These are phyloP conservation scores for Oncorhynchus masou DNA, from an alignment of 2,113 vertebrate species.

Conservation along the genomic window DNA sequence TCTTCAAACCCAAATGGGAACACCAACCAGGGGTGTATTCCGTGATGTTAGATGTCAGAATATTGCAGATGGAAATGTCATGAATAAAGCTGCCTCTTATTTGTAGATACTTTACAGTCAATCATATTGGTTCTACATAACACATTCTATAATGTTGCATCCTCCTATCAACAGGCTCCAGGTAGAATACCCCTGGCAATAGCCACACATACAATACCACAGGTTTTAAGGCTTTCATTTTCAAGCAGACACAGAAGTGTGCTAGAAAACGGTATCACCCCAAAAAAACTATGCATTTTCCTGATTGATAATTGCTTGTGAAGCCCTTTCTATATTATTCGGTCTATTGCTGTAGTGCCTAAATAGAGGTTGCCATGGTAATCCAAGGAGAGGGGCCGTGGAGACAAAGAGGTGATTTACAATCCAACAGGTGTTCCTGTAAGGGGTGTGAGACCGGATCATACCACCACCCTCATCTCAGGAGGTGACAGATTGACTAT, in stretches of 20 bases:
- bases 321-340: conserved; percentile 49
- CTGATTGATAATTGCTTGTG: conserved; percentile 58
- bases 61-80: no score
- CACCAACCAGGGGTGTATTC: no score
- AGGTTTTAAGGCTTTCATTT: background rate
- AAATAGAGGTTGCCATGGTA: conserved; percentile 70
- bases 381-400: conserved; percentile 52
- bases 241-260: background rate
- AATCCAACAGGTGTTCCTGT: conserved; percentile 72
- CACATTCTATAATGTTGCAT: background rate
- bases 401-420: conserved; percentile 70
- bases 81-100: no score
- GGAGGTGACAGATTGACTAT: conserved; percentile 13
- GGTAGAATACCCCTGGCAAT: background rate
- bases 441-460: conserved; percentile 45
- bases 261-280: background rate
- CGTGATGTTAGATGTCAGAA: no score
- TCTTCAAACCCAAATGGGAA: no score
- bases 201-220: background rate
- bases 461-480: conserved; percentile 28
- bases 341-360: conserved; percentile 33
- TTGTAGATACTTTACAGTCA: no score
- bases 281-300: conserved; percentile 51
- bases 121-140: no score
- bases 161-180: background rate